A percentile compares a stretch with the other conserved stretches of the same genome.
These are phyloP conservation scores for Trichosurus vulpecula DNA, from an alignment of 2,797 vertebrate species.

Conservation along the genomic window DNA sequence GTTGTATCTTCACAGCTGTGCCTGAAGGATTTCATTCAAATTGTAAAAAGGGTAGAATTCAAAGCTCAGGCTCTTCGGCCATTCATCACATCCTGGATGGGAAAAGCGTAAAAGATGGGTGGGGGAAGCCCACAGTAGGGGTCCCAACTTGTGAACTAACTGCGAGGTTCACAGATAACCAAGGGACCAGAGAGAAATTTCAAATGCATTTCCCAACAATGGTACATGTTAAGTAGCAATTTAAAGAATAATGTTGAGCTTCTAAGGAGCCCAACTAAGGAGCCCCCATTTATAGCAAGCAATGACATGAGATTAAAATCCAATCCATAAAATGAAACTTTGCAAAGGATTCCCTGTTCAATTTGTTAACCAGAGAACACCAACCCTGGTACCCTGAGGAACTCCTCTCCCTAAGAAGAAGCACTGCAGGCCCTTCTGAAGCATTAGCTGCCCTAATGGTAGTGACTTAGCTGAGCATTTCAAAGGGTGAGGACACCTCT, in stretches of 20 bases:
- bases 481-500: background rate
- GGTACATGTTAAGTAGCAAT: background rate
- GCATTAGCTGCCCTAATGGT: background rate
- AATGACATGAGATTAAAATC: background rate
- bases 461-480: background rate
- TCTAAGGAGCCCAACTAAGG: constrained; percentile 11
- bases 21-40: constrained; percentile 59
- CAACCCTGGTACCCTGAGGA: background rate
- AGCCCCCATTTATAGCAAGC: constrained; percentile 15
- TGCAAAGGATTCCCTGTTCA: background rate
- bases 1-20: constrained; percentile 49
- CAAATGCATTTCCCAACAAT: constrained; percentile 22
- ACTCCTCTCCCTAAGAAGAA: background rate
- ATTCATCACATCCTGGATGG: constrained; percentile 37
- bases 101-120: constrained; percentile 31
- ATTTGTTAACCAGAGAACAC: background rate
- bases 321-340: background rate
- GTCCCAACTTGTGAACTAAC: constrained; percentile 53
- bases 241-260: constrained; percentile 4
- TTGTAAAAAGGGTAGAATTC: constrained; percentile 15
- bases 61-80: constrained; percentile 35
- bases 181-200: constrained; percentile 26
- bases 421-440: background rate
- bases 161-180: constrained; percentile 22
- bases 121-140: background rate